These are phyloP conservation scores for Dolichotis patagonum DNA, from an alignment of 2,113 vertebrate species.

Conservation along the genomic window DNA sequence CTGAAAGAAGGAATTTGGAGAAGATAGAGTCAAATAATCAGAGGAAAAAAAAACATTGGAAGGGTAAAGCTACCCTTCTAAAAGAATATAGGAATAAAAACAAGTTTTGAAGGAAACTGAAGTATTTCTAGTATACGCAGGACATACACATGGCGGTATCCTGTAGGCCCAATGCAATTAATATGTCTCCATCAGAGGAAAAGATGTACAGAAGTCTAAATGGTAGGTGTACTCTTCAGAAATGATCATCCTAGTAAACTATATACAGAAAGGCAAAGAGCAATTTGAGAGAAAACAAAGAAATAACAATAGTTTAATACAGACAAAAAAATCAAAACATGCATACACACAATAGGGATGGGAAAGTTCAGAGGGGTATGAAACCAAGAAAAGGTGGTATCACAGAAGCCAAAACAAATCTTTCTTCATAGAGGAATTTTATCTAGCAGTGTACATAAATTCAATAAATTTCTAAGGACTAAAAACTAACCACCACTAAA, in stretches of 20 bases:
- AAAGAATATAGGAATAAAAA: constrained; percentile 36
- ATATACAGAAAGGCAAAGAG: neutral
- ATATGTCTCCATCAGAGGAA: neutral
- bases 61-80: neutral
- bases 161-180: neutral
- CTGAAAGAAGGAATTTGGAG: neutral
- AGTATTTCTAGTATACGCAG: neutral
- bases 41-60: neutral
- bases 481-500: neutral
- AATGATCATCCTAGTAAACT: neutral
- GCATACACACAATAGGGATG: neutral
- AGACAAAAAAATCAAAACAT: neutral
- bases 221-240: neutral
- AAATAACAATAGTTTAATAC: constrained; percentile 6
- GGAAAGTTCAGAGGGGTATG: neutral
- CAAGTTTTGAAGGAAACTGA: neutral
- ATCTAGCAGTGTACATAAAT: neutral
- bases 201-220: neutral
- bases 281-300: neutral
- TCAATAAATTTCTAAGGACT: constrained; percentile 2
- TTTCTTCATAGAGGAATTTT: neutral
- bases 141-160: neutral
- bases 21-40: neutral
- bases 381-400: neutral
- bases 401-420: neutral